Evolutionary conservation across 2,797 vertebrate genomes (phyloP).

Genomic region (Thalassophryne amazonica): DNA sequence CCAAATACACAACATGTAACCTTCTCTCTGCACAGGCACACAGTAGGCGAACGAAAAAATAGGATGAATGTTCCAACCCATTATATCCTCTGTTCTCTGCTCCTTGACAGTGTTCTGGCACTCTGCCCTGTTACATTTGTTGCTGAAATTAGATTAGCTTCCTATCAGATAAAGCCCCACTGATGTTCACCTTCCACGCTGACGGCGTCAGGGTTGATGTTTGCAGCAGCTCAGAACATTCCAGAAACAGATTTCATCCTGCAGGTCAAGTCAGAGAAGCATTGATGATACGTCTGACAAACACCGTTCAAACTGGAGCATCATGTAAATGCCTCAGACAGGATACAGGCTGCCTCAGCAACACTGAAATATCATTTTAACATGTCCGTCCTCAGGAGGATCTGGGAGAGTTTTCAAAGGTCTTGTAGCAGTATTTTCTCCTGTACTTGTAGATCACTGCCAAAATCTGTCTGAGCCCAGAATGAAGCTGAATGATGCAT

Average conservation of each 20-base stretch:
- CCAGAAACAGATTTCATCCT: not conserved
- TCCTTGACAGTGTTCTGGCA: slow-evolving; percentile 19
- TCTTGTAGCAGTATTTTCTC: not conserved
- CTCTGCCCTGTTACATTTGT: slow-evolving; percentile 30
- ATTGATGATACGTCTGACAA: not conserved
- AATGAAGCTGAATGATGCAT: too few relatives aligned
- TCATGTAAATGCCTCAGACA: slow-evolving; percentile 3
- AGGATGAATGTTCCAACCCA: slow-evolving; percentile 23
- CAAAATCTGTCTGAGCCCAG: too few relatives aligned
- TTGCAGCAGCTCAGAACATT: slow-evolving; percentile 5
- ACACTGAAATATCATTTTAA: slow-evolving; percentile 24
- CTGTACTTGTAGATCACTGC: too few relatives aligned
- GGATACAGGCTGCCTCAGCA: not conserved
- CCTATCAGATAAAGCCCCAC: slow-evolving; percentile 50
- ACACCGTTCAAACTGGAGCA: slow-evolving; percentile 5
- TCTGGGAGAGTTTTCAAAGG: slow-evolving; percentile 3
- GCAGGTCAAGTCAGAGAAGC: not conserved
- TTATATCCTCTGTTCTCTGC: slow-evolving; percentile 40
- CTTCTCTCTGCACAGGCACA: slow-evolving; percentile 13
- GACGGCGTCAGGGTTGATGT: slow-evolving; percentile 8
- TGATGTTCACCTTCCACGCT: slow-evolving; percentile 16
- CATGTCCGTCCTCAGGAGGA: slow-evolving; percentile 10
- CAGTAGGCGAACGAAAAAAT: slow-evolving; percentile 35
- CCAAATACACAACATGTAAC: slow-evolving; percentile 37
- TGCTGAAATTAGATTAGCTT: slow-evolving; percentile 53